Conservation (phyloP, 2,113 vertebrate species). For the Acrocephalus kingi region DNA sequence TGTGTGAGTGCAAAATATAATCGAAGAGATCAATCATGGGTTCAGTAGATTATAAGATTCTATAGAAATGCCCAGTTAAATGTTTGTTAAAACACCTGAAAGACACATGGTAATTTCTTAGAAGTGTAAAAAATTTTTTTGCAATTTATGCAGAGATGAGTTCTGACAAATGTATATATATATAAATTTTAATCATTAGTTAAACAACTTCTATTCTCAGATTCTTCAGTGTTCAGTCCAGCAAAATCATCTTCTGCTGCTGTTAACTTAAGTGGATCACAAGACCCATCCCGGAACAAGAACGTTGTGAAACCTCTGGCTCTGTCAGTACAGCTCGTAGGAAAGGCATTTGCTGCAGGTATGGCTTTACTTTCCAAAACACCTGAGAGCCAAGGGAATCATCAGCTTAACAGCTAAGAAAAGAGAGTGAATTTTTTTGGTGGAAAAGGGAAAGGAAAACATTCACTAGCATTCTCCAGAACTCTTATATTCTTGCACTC, state of each 20-base stretch:
- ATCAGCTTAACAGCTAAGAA: not conserved
- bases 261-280: slow-evolving; percentile 84
- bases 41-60: not conserved
- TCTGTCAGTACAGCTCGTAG: slow-evolving; percentile 81
- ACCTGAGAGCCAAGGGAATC: not conserved
- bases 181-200: not conserved
- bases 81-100: not conserved
- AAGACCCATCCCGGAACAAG: slow-evolving; percentile 83
- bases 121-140: not conserved
- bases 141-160: not conserved
- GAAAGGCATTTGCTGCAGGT: slow-evolving; percentile 91
- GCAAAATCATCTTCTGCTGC: slow-evolving; percentile 78
- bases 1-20: not conserved
- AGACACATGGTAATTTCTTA: not conserved
- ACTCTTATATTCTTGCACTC: not conserved
- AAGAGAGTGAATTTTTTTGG: not conserved
- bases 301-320: slow-evolving; percentile 87
- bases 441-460: not conserved
- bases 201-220: slow-evolving; percentile 70
- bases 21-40: not conserved
- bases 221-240: slow-evolving; percentile 83
- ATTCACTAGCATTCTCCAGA: not conserved
- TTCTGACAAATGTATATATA: not conserved
- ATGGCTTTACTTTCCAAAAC: slow-evolving; percentile 30
- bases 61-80: not conserved